Evolutionary conservation across 2,888 invertebrate genomes (phyloP).

Genomic region (Deilephila elpenor): DNA sequence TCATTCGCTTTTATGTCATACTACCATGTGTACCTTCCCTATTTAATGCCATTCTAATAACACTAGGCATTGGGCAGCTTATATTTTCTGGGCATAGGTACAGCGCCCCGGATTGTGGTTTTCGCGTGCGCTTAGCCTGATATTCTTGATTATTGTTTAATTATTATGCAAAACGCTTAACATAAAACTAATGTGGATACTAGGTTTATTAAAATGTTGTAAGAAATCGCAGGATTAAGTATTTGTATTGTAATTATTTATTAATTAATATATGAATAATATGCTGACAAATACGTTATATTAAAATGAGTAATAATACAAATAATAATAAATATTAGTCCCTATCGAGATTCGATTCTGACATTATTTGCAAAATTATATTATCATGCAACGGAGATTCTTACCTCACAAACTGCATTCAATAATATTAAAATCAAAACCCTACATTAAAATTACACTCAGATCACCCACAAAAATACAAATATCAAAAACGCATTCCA

Average conservation of each 20-base stretch:
- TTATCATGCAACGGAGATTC: too few species aligned
- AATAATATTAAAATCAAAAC: background rate
- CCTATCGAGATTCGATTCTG: background rate
- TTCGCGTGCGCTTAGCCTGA: too few species aligned
- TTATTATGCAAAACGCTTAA: too few species aligned
- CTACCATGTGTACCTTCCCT: background rate
- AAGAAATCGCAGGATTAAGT: background rate
- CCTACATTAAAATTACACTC: background rate
- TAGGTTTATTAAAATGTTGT: too few species aligned
- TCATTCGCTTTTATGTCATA: constrained; percentile 32
- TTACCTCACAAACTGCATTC: too few species aligned
- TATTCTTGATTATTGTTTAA: too few species aligned
- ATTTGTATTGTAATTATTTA: background rate
- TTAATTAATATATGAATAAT: too few species aligned
- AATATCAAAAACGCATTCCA: background rate
- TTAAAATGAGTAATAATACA: background rate
- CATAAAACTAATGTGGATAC: too few species aligned
- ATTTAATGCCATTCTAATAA: background rate
- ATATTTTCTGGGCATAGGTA: too few species aligned
- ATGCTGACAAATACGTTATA: too few species aligned
- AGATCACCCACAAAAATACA: background rate
- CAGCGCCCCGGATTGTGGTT: background rate
- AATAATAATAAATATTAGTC: background rate
- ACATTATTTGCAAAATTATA: too few species aligned
- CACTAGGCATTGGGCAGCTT: background rate